These are phyloP conservation scores for Pteruthius melanotis DNA, from an alignment of 2,113 vertebrate genomes.

Conservation along the genomic window DNA sequence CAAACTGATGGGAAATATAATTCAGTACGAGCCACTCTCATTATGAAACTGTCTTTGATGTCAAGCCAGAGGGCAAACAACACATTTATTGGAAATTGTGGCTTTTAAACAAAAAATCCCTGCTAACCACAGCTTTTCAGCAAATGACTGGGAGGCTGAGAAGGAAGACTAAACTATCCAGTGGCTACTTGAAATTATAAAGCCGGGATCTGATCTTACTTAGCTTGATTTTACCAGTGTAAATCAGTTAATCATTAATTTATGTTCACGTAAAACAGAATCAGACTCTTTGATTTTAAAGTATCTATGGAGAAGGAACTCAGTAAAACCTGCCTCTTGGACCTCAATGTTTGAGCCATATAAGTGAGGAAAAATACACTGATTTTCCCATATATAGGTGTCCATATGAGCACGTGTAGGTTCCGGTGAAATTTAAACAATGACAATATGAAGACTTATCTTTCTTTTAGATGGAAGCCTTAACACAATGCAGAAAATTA, in stretches of 20 bases:
- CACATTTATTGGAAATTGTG: conserved; percentile 8
- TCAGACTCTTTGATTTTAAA: background rate
- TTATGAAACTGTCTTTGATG: conserved; percentile 5
- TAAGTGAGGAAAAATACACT: background rate
- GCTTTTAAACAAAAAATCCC: conserved; percentile 17
- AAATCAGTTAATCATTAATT: background rate
- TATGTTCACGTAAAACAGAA: background rate
- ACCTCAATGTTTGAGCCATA: background rate
- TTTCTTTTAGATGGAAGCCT: background rate
- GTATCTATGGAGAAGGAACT: background rate
- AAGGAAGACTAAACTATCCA: background rate
- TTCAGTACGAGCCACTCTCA: background rate
- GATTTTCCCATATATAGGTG: background rate
- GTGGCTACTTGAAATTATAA: background rate
- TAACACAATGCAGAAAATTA: background rate
- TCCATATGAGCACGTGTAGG: fast-evolving
- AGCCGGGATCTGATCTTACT: background rate
- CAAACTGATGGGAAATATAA: background rate
- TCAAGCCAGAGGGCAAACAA: background rate
- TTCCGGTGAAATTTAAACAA: background rate
- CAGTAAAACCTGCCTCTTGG: background rate
- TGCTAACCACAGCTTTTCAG: background rate
- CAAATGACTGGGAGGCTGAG: background rate
- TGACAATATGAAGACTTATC: background rate
- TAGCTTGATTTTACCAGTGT: background rate